These are phyloP conservation scores for Pseudopipra pipra DNA, from an alignment of 2,113 vertebrate genomes.

Conservation along the genomic window DNA sequence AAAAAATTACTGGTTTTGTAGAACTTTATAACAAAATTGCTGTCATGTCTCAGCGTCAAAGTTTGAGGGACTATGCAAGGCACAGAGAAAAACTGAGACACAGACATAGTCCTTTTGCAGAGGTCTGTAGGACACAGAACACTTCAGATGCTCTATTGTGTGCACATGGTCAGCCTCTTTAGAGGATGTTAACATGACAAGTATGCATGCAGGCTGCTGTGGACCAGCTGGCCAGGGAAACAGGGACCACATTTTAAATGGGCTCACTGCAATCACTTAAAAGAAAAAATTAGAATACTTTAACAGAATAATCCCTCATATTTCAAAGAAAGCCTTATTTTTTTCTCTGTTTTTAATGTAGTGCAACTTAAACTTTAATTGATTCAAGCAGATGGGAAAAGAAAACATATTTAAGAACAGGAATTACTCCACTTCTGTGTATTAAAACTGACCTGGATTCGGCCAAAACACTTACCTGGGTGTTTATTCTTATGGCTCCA, in stretches of 20 bases:
- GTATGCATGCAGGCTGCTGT: not conserved
- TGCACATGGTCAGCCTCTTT: not conserved
- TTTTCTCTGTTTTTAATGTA: not conserved
- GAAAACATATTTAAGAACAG: not conserved
- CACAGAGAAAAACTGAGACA: not conserved
- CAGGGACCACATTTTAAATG: not conserved
- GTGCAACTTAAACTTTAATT: not conserved
- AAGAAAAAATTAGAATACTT: not conserved
- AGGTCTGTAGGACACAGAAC: not conserved
- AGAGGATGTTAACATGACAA: accelerated
- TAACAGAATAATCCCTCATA: not conserved
- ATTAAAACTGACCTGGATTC: not conserved
- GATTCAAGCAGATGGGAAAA: not conserved
- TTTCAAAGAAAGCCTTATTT: not conserved
- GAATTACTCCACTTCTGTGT: not conserved
- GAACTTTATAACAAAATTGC: not conserved
- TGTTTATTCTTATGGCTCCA: constrained; percentile 97
- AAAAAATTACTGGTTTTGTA: not conserved
- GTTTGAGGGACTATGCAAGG: not conserved
- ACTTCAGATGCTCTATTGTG: not conserved
- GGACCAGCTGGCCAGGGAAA: not conserved
- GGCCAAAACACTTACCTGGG: constrained; percentile 82
- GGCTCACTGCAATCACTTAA: not conserved
- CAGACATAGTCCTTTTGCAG: not conserved
- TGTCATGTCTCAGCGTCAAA: not conserved